Base-by-base conservation (phyloP, 2,888 invertebrate genomes). In the Marronus borbonicus region DNA sequence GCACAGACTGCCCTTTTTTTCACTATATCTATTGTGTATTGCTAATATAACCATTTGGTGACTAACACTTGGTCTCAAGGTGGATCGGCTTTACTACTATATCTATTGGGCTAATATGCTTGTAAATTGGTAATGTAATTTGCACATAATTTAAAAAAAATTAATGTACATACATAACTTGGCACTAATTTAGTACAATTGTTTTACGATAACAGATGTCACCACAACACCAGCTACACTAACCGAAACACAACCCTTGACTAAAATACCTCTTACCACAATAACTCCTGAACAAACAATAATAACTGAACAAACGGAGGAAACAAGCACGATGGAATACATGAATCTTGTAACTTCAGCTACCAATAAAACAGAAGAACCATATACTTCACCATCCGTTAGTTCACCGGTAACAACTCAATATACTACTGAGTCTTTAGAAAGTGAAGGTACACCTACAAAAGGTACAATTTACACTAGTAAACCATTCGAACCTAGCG, bases 201-300 rank as follows among this genome's bases (percentile, higher is more conserved):
- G 85, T 86, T 87, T 86, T 86, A 83, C 84, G 86, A 86, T 87
- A 88, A 88, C 88, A 88, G 89, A 89, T 88, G 85, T 86, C 86
- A 88, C 84, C 82, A 84, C 85, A 84, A 88, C 88, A 85, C 85
- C 87, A 83, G 86, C 86, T 86, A 86, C 88, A 88, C 87, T 88
- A 88, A 88, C 87, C 80, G 88, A 88, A 86, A 87, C 86, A 81
- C 82, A 85, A 84, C 80, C 81, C 72, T 78, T 83, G 81, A 83
- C 83, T 78, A 81, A 81, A 80, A 79, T 78, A 65, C 77, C 79
- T 78, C 72, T 78, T 80, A 80, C 77, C 60, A 81, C 80, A 79
- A 77, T 68, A 78, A 76, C 76, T 69, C 68, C 76, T 39, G 76
- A 76, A 62, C 76, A 76, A 76, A 81, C 82, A 17, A 79, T 78